A percentile compares a stretch with the other conserved stretches of the same genome.
phyloP scores from a whole-genome alignment of 1,140 invertebrate species.

The Stenopsyche tienmushanensis region DNA sequence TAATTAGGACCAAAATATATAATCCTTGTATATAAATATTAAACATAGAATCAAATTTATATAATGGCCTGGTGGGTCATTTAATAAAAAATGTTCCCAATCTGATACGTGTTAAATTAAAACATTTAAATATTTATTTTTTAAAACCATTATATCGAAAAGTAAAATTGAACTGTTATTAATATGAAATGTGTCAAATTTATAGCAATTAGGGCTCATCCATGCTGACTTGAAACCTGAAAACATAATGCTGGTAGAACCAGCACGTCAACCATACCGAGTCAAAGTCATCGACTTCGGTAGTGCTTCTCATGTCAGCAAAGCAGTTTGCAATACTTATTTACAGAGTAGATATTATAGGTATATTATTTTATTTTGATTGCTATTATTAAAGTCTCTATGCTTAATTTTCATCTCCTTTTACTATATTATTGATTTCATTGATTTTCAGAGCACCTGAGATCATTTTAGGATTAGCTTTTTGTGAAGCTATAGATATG shows the following conservation, averaged over 20 bases:
- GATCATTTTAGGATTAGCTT: slow-evolving; percentile 96
- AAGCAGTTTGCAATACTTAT: slow-evolving; percentile 99
- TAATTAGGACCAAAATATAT: no score
- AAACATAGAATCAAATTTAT: no score
- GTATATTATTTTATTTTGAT: slow-evolving; percentile 37
- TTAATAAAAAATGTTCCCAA: no score
- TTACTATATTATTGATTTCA: background rate
- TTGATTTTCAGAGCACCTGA: slow-evolving; percentile 81
- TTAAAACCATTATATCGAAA: no score
- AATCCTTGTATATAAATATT: no score
- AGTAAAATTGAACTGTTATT: no score
- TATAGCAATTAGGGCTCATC: slow-evolving; percentile 94
- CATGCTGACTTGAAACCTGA: slow-evolving; percentile 99
- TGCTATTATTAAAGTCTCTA: no score
- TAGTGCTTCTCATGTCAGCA: slow-evolving; percentile 97
- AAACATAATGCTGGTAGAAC: slow-evolving; percentile 99
- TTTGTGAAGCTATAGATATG: slow-evolving; percentile 99
- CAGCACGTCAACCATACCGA: slow-evolving; percentile 92
- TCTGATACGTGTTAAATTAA: no score
- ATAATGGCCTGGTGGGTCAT: no score
- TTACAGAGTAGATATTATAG: slow-evolving; percentile 96
- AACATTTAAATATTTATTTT: no score
- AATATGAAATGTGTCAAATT: slow-evolving; percentile 43
- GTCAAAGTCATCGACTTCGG: slow-evolving; percentile 99
- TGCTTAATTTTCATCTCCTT: no score